Evolutionary conservation across 2,888 invertebrate species (phyloP).

Genomic region (Fissipunctia ypsillon): DNA sequence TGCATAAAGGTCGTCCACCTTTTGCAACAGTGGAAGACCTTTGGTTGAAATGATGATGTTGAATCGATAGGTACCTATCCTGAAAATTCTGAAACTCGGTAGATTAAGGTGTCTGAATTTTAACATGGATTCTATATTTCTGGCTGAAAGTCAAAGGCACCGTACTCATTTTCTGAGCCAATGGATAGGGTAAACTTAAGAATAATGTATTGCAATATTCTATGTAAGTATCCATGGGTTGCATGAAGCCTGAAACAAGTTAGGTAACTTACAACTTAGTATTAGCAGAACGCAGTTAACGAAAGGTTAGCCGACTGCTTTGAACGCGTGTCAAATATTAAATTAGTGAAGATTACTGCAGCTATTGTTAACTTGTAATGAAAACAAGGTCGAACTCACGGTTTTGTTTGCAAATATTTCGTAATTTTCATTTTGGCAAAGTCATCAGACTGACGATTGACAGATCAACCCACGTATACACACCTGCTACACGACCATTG

Average conservation of each 20-base stretch:
- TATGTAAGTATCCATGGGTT: too few relatives aligned
- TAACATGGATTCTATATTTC: not conserved
- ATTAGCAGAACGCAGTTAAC: constrained; percentile 20
- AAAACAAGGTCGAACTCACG: constrained; percentile 13
- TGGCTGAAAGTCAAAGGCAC: not conserved
- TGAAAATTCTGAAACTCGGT: not conserved
- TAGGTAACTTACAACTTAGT: constrained; percentile 23
- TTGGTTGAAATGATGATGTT: not conserved
- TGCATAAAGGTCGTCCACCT: too few relatives aligned
- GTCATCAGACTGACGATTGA: not conserved
- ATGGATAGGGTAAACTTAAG: not conserved
- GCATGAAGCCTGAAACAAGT: constrained; percentile 9
- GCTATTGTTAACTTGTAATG: constrained; percentile 18
- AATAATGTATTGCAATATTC: constrained; percentile 1
- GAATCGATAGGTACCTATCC: too few relatives aligned
- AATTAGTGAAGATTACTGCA: constrained; percentile 19
- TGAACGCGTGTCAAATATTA: constrained; percentile 42
- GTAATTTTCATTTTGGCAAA: not conserved
- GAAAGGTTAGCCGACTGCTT: constrained; percentile 43
- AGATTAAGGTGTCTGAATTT: too few relatives aligned
- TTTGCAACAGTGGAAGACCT: too few relatives aligned
- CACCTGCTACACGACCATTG: too few relatives aligned
- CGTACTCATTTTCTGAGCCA: too few relatives aligned
- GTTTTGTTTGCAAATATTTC: constrained; percentile 17
- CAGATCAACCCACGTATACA: not conserved